Percentiles rank a stretch among this genome's conserved stretches.
phyloP scores from a whole-genome alignment of 2,888 invertebrate genomes.

The Exocentrus adspersus region DNA sequence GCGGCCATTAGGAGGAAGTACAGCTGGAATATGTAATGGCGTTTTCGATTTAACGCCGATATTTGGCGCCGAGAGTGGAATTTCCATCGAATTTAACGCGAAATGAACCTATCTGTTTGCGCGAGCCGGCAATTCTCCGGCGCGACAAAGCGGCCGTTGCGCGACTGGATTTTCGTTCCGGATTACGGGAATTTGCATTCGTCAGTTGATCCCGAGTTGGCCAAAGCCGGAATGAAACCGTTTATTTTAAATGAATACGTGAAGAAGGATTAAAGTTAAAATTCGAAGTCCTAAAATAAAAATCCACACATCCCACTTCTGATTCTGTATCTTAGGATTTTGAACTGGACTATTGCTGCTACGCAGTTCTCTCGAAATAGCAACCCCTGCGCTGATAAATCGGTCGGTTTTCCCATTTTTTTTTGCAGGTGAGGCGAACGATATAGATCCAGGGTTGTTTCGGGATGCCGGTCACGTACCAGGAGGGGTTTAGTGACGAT shows the following conservation, averaged over 20 bases:
- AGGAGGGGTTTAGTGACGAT: constrained; percentile 1
- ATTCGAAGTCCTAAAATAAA: no score
- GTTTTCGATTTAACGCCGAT: neutral
- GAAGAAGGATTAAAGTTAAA: no score
- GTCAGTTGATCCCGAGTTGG: no score
- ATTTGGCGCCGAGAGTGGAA: neutral
- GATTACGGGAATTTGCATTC: no score
- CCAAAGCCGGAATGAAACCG: no score
- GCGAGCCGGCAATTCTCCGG: no score
- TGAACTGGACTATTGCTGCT: neutral
- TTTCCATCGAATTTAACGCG: neutral
- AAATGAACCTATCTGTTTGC: no score
- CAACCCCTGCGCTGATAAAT: neutral
- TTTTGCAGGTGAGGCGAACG: constrained; percentile 20
- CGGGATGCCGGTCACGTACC: constrained; percentile 19
- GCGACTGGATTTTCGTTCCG: no score
- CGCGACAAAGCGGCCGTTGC: no score
- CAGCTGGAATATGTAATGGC: neutral
- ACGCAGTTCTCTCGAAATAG: neutral
- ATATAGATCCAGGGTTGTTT: constrained; percentile 16
- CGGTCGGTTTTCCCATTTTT: neutral
- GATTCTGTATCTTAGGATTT: no score
- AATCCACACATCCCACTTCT: no score
- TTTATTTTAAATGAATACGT: no score
- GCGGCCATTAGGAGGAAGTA: neutral